Base-by-base conservation (phyloP, 1,140 invertebrate genomes). In the Muscidifurax raptorellus region DNA sequence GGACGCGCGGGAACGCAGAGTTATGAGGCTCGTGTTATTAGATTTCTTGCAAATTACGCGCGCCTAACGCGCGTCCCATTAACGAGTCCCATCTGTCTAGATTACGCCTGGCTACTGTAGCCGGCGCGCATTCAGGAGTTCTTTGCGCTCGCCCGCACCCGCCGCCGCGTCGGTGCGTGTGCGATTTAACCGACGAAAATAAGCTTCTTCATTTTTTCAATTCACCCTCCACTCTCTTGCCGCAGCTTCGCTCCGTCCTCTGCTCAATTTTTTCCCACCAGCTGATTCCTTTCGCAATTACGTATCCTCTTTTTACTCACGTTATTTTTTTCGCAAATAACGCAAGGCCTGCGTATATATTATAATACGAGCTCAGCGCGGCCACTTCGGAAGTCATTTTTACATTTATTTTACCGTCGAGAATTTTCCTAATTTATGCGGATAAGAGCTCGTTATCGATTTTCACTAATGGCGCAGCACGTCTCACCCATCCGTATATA, bases 11-110 rank as follows among this genome's bases (percentile, higher is more conserved):
- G 86, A 80, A 87, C 86, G 78, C 52, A 80, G 88, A 90, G 86
- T 90, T 89, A 89, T 87, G 89, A 87, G 80, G 79, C 86, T 87
- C 82, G 85, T 88, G 88, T 90, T 90, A 90, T 91, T 91, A 90
- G 87, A 90, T 90, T 90, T 90, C 89, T 90, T 90, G 87, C 90
- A 90, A 90, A 90, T 90, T 90, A 89, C 87, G 87, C 71, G 81
- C 85, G 81, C 77, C 85, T 80, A 80, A 85, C 89, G 89, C 89
- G 87, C 88, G 85, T 90, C 88, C 89, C 89, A 90, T 91, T 91
- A 90, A 90, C 89, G 88, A 89, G 87, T 90, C 88, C 88, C 89
- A 90, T 91, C 89, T 89, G 90, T 90, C 89, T 90, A 87, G 88
- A 90, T 90, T 90, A 90, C 87, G n/a, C n/a, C n/a, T n/a, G 82